A percentile compares a stretch with the other conserved stretches of the same genome.
Evolutionary conservation across 2,113 vertebrate genomes (phyloP).

Genomic region (Rattus norvegicus): GRCr8 NC_086020.1:46032001-46032500

Average conservation of each 20-base stretch:
- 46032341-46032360: not conserved
- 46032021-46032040: not conserved
- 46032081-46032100: not conserved
- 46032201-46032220: not conserved
- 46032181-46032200: not conserved
- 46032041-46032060: not conserved
- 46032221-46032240: not conserved
- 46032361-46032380: not conserved
- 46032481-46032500: not conserved
- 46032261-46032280: not conserved
- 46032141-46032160: not conserved
- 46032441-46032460: not conserved
- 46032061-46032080: not conserved
- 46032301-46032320: not conserved
- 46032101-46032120: conserved; percentile 16
- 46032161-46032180: not conserved
- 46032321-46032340: not conserved
- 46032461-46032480: not conserved
- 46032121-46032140: not conserved
- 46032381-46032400: not conserved
- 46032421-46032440: not conserved
- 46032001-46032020: not conserved
- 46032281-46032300: not conserved
- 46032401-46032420: not conserved
- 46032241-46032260: not conserved